A percentile compares a stretch with the other conserved stretches of the same genome.
phyloP scores from a whole-genome alignment of 2,888 invertebrate genomes.

The Geotrupes spiniger region DNA sequence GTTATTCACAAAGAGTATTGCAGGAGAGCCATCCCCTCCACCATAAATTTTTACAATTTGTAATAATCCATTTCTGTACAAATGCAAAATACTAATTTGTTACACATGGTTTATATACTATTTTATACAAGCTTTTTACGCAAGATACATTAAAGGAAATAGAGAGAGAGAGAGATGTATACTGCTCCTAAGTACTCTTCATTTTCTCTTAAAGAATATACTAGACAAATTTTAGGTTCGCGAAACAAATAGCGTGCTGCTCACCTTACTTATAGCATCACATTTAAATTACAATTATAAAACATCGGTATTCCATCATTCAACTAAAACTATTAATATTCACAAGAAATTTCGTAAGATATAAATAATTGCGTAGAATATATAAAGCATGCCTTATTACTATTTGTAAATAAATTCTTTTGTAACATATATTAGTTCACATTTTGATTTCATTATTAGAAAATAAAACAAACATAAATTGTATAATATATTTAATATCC shows the following conservation, averaged over 20 bases:
- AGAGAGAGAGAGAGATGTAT: neutral
- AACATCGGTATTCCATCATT: conserved; percentile 19
- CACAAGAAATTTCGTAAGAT: conserved; percentile 1
- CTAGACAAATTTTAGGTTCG: neutral
- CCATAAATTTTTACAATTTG: neutral
- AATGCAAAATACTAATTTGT: neutral
- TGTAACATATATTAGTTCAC: conserved; percentile 3
- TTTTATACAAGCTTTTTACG: neutral
- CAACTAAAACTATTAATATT: conserved; percentile 3
- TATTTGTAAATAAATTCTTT: conserved; percentile 4
- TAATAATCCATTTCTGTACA: no score
- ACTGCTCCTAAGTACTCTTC: neutral
- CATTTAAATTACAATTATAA: conserved; percentile 21
- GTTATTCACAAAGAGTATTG: conserved; percentile 3
- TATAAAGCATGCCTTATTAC: conserved; percentile 22
- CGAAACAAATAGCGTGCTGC: conserved; percentile 1
- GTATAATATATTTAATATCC: conserved; percentile 24
- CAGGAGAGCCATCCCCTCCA: conserved; percentile 6
- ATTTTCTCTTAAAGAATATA: conserved; percentile 4
- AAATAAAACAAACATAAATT: conserved; percentile 22
- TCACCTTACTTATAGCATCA: conserved; percentile 20
- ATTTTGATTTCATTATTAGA: neutral
- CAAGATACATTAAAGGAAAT: neutral
- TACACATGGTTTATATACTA: neutral
- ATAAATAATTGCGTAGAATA: conserved; percentile 7